Conservation (phyloP, 1,140 invertebrate species). For the Aphis gossypii region DNA sequence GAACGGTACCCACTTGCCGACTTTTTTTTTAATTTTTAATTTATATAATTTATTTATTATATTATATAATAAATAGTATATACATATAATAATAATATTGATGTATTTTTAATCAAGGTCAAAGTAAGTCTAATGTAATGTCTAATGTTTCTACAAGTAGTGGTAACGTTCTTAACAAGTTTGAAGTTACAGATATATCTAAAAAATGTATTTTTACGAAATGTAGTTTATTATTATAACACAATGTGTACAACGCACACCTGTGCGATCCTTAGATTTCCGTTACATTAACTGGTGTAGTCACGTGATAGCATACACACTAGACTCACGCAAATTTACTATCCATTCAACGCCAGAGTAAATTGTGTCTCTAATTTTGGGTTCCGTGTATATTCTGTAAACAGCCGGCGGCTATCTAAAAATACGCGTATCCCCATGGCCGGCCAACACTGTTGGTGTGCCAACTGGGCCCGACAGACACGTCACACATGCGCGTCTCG, state of each 20-base stretch:
- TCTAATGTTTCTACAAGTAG: no score
- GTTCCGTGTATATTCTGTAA: not conserved
- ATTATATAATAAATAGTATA: no score
- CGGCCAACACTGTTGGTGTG: conserved; percentile 14
- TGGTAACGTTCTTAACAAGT: not conserved
- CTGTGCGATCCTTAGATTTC: not conserved
- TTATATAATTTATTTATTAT: no score
- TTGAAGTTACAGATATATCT: not conserved
- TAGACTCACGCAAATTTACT: not conserved
- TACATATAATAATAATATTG: no score
- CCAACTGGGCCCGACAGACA: not conserved
- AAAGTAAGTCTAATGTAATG: no score
- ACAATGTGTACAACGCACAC: not conserved
- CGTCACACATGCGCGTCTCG: not conserved
- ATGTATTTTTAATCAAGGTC: no score
- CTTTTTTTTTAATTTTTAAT: no score
- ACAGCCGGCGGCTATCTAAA: conserved; percentile 23
- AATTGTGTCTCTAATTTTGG: conserved; percentile 53
- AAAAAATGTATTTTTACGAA: not conserved
- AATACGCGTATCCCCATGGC: not conserved
- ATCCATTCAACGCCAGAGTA: not conserved
- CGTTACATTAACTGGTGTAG: not conserved
- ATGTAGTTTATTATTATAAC: not conserved
- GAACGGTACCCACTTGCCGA: no score
- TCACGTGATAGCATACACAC: not conserved